Base-by-base conservation (phyloP, 2,113 vertebrate genomes). In the Cisticola juncidis region DNA sequence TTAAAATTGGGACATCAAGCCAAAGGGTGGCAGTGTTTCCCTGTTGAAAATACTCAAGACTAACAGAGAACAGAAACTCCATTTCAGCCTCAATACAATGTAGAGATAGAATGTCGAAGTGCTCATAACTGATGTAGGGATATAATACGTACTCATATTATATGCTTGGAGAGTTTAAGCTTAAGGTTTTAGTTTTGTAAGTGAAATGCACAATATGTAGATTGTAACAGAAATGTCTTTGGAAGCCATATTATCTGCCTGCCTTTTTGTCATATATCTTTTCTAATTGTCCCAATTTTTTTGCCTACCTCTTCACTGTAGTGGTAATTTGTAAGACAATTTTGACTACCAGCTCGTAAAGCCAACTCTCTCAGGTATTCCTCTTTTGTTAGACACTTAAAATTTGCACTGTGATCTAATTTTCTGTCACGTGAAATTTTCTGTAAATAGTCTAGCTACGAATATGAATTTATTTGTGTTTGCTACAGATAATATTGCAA, bases 21-120 rank as follows among this genome's bases (percentile, higher is more conserved):
- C 98, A 96, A 97, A 96, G 98, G 98, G 96, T 98, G 98, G 98
- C 97, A 91, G 96, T 98, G 95, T 98, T 98, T 97, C 6, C 15
- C 98, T 97, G 92, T 78, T 95, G 81, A 96, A 98, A 94, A 79
- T 78, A 44, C 16, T 53, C n/a, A 40, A 25, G 33, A 40, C 33
- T 77, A 73, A 38, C 33, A 50, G 44, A 56, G 44, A 56, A 86
- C 53, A 88, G 54, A 90, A 88, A 80, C 69, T 94, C 62, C 33
- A 71, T 96, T 96, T 88, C 36, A 29, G 11, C 91, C 48, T 88
- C 91, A 71, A 82, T 64, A 60, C 89, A 38, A 81, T 74, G 72
- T 21, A 90, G 88, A 96, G 96, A 94, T 94, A 71, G 85, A 95
- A 93, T 86, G 88, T 96, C 82, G 91, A 95, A 94, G 48, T 92